Conservation (phyloP, 1,140 invertebrate genomes). For the Steinernema feltiae region DNA sequence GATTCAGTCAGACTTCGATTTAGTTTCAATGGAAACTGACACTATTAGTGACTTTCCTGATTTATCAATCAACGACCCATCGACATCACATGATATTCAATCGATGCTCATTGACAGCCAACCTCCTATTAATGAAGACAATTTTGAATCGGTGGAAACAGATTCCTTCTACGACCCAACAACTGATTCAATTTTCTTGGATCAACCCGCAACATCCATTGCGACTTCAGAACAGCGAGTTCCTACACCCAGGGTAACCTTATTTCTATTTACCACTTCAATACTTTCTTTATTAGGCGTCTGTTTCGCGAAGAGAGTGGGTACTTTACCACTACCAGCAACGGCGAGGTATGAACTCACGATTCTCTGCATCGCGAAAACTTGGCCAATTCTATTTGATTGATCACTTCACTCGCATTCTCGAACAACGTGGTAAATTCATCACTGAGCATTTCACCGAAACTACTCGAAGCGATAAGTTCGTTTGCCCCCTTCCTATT, state of each 20-base stretch:
- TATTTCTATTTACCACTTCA: too few relatives aligned
- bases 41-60: too few relatives aligned
- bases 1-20: too few relatives aligned
- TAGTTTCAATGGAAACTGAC: too few relatives aligned
- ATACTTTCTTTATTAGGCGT: too few relatives aligned
- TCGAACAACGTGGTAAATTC: not conserved
- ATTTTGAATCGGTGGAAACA: not conserved
- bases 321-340: constrained; percentile 17
- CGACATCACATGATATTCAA: not conserved
- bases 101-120: not conserved
- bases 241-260: too few relatives aligned
- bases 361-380: not conserved
- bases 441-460: not conserved
- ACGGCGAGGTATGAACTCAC: not conserved
- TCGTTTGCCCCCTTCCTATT: too few relatives aligned
- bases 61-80: not conserved
- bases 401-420: not conserved
- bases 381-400: not conserved
- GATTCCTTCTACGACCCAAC: too few relatives aligned
- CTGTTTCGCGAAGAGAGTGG: too few relatives aligned
- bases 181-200: too few relatives aligned
- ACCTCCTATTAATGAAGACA: not conserved
- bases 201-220: too few relatives aligned
- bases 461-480: not conserved
- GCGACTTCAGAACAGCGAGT: too few relatives aligned